Evolutionary conservation across 2,888 invertebrate genomes (phyloP).

Genomic region (Hermaeophaga mercurialis): DNA sequence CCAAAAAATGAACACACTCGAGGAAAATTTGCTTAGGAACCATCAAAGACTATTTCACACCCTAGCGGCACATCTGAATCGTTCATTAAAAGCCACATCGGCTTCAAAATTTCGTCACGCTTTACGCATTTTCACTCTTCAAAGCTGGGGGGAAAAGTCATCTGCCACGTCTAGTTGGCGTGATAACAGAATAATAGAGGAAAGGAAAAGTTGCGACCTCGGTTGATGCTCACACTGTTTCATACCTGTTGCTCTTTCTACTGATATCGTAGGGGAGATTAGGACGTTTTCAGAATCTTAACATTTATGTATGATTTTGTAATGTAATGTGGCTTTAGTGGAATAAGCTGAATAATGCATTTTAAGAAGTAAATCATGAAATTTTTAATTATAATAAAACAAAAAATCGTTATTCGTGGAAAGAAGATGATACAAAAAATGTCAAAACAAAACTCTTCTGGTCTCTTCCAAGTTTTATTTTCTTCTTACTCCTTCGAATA

Average conservation of each 20-base stretch:
- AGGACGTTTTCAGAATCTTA: neutral
- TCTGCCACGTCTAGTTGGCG: constrained; percentile 25
- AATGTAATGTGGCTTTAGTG: too few species aligned
- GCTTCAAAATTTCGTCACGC: constrained; percentile 21
- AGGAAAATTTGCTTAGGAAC: constrained; percentile 1
- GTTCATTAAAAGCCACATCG: constrained; percentile 18
- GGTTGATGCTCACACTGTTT: constrained; percentile 23
- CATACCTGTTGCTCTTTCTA: constrained; percentile 40
- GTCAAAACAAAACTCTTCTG: too few species aligned
- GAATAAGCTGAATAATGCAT: too few species aligned
- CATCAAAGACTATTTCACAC: constrained; percentile 15
- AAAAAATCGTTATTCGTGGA: too few species aligned
- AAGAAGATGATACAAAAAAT: too few species aligned
- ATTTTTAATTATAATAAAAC: too few species aligned
- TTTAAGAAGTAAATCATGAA: too few species aligned
- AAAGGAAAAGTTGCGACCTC: constrained; percentile 36
- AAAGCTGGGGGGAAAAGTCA: constrained; percentile 22
- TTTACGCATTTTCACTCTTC: constrained; percentile 22
- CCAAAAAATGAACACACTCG: neutral
- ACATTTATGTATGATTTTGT: too few species aligned
- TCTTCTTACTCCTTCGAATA: too few species aligned
- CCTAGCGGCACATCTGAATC: constrained; percentile 14
- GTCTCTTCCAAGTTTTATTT: too few species aligned
- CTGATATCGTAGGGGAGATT: constrained; percentile 18
- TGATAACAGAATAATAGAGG: constrained; percentile 25